Conservation (phyloP, 2,797 vertebrate species). For the Micropoecilia bifurca region DNA sequence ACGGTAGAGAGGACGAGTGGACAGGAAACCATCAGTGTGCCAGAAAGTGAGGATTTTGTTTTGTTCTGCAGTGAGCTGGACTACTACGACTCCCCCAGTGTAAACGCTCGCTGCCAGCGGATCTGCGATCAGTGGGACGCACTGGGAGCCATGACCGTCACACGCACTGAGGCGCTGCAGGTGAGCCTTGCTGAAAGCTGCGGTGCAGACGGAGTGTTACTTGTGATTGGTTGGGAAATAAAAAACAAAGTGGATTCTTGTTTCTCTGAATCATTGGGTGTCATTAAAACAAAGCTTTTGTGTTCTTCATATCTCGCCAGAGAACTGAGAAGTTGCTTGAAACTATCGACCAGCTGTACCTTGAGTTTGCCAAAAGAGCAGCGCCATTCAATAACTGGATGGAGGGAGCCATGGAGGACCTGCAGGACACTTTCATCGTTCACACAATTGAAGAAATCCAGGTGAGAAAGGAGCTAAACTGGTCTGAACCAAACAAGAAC, state of each 20-base stretch:
- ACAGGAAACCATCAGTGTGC: background rate
- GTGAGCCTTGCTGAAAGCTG: conserved; percentile 65
- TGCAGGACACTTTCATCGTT: conserved; percentile 98
- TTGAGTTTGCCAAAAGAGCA: conserved; percentile 97
- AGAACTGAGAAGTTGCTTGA: conserved; percentile 96
- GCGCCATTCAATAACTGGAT: conserved; percentile 99
- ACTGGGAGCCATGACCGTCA: conserved; percentile 92
- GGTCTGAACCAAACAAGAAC: background rate
- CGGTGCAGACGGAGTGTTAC: background rate
- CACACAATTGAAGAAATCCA: conserved; percentile 99
- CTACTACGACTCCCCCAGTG: conserved; percentile 97
- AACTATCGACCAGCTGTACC: conserved; percentile 96
- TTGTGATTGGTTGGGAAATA: background rate
- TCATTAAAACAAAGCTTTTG: background rate
- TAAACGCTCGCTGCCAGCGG: conserved; percentile 95
- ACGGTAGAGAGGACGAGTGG: background rate
- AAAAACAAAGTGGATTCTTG: background rate
- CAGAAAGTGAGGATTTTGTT: conserved; percentile 23
- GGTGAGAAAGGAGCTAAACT: conserved; percentile 70
- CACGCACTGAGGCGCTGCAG: conserved; percentile 95
- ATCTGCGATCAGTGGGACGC: conserved; percentile 98
- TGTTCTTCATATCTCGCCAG: conserved; percentile 67
- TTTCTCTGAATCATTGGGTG: background rate
- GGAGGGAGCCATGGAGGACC: conserved; percentile 98
- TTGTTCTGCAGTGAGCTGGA: conserved; percentile 90